Conservation (phyloP, 2,888 invertebrate genomes). For the Allophyes oxyacanthae region DNA sequence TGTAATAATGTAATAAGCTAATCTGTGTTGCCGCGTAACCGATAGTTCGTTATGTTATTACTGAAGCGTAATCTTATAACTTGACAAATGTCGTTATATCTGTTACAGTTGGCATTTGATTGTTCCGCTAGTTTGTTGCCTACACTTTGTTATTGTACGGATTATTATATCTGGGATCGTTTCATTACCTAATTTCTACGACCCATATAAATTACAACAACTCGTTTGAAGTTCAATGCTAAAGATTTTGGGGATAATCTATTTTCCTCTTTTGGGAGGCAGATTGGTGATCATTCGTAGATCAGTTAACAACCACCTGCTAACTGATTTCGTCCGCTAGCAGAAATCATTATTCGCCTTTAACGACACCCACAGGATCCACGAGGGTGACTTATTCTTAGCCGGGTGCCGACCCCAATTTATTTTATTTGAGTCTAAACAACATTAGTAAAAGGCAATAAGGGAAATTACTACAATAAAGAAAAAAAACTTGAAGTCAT, state of each 20-base stretch:
- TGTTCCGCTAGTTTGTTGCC: constrained; percentile 17
- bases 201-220: neutral
- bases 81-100: constrained; percentile 35
- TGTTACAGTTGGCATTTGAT: constrained; percentile 20
- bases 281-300: neutral
- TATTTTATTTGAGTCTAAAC: constrained; percentile 19
- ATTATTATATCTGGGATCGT: neutral
- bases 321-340: too few species aligned
- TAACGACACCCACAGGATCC: neutral
- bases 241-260: neutral
- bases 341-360: neutral
- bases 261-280: neutral
- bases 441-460: constrained; percentile 20
- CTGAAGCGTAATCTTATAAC: constrained; percentile 36
- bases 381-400: constrained; percentile 4
- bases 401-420: constrained; percentile 4
- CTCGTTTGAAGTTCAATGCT: neutral
- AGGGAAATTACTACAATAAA: constrained; percentile 44
- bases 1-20: constrained; percentile 62
- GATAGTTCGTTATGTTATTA: constrained; percentile 44
- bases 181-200: neutral
- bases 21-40: constrained; percentile 30
- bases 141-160: constrained; percentile 5
- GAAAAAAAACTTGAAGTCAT: constrained; percentile 39
- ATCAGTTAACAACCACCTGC: too few species aligned